Evolutionary conservation across 2,888 invertebrate genomes (phyloP), one percentile per base, ranked within the genome.

Genomic region (Sympetrum striolatum): DNA sequence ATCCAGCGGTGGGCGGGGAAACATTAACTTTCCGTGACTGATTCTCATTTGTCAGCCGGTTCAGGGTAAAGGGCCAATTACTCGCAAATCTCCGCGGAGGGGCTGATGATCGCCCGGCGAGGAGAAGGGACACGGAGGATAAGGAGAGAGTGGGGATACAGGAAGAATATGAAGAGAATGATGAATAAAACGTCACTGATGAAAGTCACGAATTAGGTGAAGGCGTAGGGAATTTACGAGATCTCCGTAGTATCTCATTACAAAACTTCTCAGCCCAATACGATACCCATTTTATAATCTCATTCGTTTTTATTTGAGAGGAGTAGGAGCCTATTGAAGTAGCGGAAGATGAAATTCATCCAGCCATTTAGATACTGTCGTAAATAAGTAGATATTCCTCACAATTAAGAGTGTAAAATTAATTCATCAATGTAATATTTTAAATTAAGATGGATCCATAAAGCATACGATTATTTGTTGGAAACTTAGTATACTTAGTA

Each of bases 11-110:
- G 80, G 86, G 86, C 12, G 35, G 37, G 2, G 60, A 64, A 37
- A 82, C 37, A 60, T 86, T 31, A 82, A 82, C 31, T 58, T 82
- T 86, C 86, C 86, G 86, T 86, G 86, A 86, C 86, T 86, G 86
- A 86, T 86, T 64, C 86, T 86, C 86, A 60, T 86, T 86, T 86
- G 86, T 86, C 86, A 86, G 60, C 60, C 82, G 15, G 35, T 25
- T 37, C 60, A 60, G 58, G 60, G 86, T 60, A 64, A 73, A 86
- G 64, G 64, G 86, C 60, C 35, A 86, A 86, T 86, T 86, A 64
- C 86, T 60, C 37, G 60, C 60, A 86, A 86, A 86, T 86, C 86
- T 86, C 37, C 35, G 12, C n/a, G 60, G 60, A 35, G 14, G 64
- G 60, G 53, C 12, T n/a, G 60, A 25, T 22, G 86, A 60, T 60